Conservation (phyloP, 2,888 invertebrate species). For the Nomada lathburiana region DNA sequence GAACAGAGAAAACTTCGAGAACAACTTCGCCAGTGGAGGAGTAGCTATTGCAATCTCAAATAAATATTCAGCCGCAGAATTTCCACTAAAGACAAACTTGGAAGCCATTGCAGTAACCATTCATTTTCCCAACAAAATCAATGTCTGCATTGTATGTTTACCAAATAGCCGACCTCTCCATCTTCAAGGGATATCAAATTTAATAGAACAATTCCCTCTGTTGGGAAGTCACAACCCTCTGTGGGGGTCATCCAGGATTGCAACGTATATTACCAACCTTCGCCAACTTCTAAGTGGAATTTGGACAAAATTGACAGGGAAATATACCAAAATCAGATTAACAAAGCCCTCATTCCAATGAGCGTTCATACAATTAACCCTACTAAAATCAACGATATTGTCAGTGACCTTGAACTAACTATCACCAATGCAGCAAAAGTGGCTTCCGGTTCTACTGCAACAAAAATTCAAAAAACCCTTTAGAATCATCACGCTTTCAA, state of each 20-base stretch:
- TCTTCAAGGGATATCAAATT: not conserved
- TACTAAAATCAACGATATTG: not conserved
- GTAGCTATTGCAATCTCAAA: not conserved
- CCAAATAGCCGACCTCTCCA: conserved; percentile 1
- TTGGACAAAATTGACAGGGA: not conserved
- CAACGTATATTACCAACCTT: too few species aligned
- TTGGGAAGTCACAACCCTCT: conserved; percentile 12
- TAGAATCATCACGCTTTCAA: not conserved
- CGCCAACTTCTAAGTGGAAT: conserved; percentile 1
- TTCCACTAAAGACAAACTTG: not conserved
- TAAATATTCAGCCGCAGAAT: not conserved
- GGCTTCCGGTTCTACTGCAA: not conserved
- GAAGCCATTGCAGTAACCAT: conserved; percentile 11
- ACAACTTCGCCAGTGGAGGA: not conserved
- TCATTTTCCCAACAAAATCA: not conserved
- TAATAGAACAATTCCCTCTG: conserved; percentile 3
- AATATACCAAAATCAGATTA: not conserved
- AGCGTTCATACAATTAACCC: not conserved
- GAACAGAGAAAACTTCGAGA: conserved; percentile 7
- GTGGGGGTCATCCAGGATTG: not conserved
- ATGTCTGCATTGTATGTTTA: not conserved
- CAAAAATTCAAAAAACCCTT: not conserved
- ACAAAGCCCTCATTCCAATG: not conserved
- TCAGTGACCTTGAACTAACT: not conserved
- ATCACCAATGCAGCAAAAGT: not conserved